Conservation (phyloP, 2,797 vertebrate species). For the Neomorphus geoffroyi region DNA sequence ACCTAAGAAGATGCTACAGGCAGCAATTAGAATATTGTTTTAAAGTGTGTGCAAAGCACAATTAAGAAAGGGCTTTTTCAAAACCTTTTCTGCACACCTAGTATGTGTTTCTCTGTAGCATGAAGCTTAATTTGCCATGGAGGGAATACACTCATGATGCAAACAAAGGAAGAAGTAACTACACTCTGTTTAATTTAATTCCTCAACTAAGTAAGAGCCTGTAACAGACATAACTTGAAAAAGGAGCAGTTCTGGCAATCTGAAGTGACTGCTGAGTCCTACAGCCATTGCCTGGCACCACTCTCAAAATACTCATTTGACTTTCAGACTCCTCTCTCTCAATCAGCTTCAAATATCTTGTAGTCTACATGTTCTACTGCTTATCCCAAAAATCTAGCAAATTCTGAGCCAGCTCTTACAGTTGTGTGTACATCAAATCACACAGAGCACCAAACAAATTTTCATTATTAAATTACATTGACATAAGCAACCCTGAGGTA, state of each 20-base stretch:
- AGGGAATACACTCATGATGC: background rate
- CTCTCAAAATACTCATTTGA: background rate
- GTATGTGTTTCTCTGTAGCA: background rate
- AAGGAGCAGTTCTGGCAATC: too few species aligned
- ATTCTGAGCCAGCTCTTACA: background rate
- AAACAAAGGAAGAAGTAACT: background rate
- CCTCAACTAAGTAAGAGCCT: background rate
- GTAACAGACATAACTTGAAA: background rate
- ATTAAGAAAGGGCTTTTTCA: background rate
- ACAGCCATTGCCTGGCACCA: background rate
- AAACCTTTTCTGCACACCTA: background rate
- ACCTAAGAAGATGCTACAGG: background rate
- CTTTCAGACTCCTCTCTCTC: background rate
- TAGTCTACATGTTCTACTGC: rapidly evolving
- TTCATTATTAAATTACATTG: background rate
- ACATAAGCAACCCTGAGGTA: background rate
- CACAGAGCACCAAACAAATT: background rate
- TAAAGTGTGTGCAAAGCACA: background rate
- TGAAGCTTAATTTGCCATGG: background rate
- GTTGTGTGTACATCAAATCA: background rate
- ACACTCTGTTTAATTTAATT: background rate
- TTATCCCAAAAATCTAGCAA: background rate
- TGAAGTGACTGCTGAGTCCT: background rate
- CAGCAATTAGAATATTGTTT: background rate
- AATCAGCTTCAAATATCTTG: background rate